Base-by-base conservation (phyloP, 2,113 vertebrate genomes). In the Passerina amoena region DNA sequence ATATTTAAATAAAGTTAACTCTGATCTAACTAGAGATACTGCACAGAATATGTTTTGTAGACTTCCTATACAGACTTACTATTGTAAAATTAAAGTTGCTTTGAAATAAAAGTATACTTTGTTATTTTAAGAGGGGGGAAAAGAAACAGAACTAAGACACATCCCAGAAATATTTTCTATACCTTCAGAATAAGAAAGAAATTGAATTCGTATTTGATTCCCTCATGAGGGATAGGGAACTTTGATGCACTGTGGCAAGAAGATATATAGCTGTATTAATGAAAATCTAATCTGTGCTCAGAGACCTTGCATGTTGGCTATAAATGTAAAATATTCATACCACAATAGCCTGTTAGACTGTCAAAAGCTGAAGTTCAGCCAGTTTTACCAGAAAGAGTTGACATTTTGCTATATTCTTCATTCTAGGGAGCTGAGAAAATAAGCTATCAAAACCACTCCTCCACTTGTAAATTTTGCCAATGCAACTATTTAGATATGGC, bases 281-380 rank as follows among this genome's bases (percentile, higher is more conserved):
- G 37, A 87, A 95, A 92, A 90, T 57, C 61, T 85, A 79, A 87
- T 96, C 61, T 87, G 44, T 94, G 57, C 87, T 96, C 70, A 85
- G 90, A 91, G 44, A 71, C 70, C 79, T 73, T 77, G 44, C 70
- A 48, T 71, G 28, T 70, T 82, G 70, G 53, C 44, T 95, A 40
- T 48, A 83, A 91, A 79, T 88, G 66, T 94, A 82, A 95, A 96
- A 95, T 82, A 92, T 73, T 89, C 92, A 78, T 75, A 85, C 48
- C 78, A 97, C 94, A 96, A 85, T 95, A 93, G 90, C 59, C 69
- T 82, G 64, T 78, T 89, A 87, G 48, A 89, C 51, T 87, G 51
- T 93, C 65, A 93, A 92, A 94, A 87, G 38, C n/a, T 91, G 93
- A 93, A 88, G 66, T 95, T 94, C 76, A 88, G 85, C 53, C 92